These are phyloP conservation scores for Meiosimyza decipiens DNA, from an alignment of 2,888 invertebrate species.

Conservation along the genomic window DNA sequence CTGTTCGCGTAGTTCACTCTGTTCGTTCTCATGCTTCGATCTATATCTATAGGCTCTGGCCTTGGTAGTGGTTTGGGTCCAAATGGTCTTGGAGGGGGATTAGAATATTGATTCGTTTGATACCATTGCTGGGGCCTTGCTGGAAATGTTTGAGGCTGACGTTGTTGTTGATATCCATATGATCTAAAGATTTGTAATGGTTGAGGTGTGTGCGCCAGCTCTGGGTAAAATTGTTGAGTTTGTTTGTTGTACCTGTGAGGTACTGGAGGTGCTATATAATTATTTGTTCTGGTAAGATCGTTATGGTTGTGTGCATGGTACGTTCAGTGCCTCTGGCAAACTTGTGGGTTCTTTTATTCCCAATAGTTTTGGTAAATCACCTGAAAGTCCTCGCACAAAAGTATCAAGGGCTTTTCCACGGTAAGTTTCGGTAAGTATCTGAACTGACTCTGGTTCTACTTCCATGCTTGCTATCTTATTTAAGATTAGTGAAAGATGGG, in stretches of 20 bases:
- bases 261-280: background rate
- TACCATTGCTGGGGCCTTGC: background rate
- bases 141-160: background rate
- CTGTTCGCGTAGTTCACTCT: too few species aligned
- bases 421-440: slow-evolving; percentile 27
- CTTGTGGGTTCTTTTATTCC: slow-evolving; percentile 29
- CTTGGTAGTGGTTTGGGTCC: slow-evolving; percentile 24
- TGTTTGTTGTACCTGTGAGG: background rate
- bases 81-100: slow-evolving; percentile 17
- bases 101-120: background rate
- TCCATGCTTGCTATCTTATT: slow-evolving; percentile 47
- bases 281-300: background rate
- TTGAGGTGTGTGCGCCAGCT: slow-evolving; percentile 29
- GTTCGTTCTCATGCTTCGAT: too few species aligned
- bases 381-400: slow-evolving; percentile 29
- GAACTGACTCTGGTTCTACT: slow-evolving; percentile 36
- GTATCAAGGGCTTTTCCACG: slow-evolving; percentile 38
- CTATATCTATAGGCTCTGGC: slow-evolving; percentile 30
- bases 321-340: slow-evolving; percentile 19
- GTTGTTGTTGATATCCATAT: background rate
- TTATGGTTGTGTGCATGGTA: slow-evolving; percentile 23
- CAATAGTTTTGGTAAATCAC: slow-evolving; percentile 24
- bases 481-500: slow-evolving; percentile 45
- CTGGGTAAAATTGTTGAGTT: slow-evolving; percentile 21
- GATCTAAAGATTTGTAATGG: slow-evolving; percentile 15